Evolutionary conservation across 2,113 vertebrate species (phyloP), one percentile per base, ranked within the genome.

Genomic region (Podocnemis expansa): DNA sequence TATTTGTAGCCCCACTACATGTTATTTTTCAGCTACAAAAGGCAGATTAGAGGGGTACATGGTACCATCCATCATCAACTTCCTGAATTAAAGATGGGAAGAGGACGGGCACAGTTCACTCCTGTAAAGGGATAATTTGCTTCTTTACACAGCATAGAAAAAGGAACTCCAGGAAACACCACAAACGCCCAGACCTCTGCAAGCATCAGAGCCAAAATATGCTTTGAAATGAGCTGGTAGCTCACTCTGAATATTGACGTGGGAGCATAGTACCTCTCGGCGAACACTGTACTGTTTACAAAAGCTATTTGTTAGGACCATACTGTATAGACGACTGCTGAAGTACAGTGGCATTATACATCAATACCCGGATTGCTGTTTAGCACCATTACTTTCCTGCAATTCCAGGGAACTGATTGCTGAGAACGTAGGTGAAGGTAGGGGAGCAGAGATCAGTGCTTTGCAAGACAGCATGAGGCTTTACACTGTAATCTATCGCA

Each of bases 81-180:
- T 93, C 91, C 88, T 91, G 95, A 96, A 95, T 58, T 90, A 92
- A 95, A 63, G 96, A 95, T 95, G 88, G 96, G 97, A 94, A 97
- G 97, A 96, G 94, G 92, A 95, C 89, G 90, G 85, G 95, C 94
- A 93, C 93, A 75, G 85, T 51, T 83, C 51, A 97, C 94, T 96
- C 93, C 90, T 84, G 82, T 60, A 96, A 75, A 81, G 90, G 88
- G 80, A 84, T 88, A 93, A 87, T 84, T 93, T 92, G 95, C 84
- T 91, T 80, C 81, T 89, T 91, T 95, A 89, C 85, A 4, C 54
- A 75, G 94, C 85, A 60, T 82, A 86, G 91, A 93, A 89, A 88
- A 96, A 84, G 84, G 95, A 94, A 91, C 91, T 60, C 79, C 73
- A 4, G 1, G 89, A 94, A 80, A 85, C 67, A 52, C 8, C 93